Evolutionary conservation across 1,140 invertebrate genomes (phyloP), one percentile per base, ranked within the genome.

Genomic region (Saxidomus purpurata): DNA sequence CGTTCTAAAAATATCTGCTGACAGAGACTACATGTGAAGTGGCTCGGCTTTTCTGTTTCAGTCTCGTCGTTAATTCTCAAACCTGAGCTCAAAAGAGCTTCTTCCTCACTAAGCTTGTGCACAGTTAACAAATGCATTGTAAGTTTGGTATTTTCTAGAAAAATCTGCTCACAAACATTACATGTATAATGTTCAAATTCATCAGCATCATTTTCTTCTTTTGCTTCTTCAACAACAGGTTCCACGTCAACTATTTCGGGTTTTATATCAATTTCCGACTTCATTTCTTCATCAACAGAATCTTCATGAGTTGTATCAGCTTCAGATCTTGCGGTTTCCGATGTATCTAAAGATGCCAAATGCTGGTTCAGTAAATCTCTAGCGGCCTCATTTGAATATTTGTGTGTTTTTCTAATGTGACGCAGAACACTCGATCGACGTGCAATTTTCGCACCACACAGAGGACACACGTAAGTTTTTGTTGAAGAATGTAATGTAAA

Each of bases 121-220:
- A 79, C 47, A 34, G 76, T 40, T 25, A 79, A 31, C 31, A 79
- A 79, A 79, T 79, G 76, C 28, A 79, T 52, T 31, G 76, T 55
- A 25, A 85, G 34, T 22, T 74, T 47, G 8, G 40, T 34, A 19
- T 71, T 55, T 69, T 85, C 67, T 34, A 85, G 25, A 47, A 85
- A 85, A 0, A 85, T 85, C 69, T 85, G 83, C 31, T 85, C 47
- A 74, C 83, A 85, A 49, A 85, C 67, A 55, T 19, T 85, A 74
- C 83, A 85, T 36, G 83, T 85, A 71, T 52, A 85, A 85, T 85
- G 83, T 49, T 82, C 80, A 63, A 82, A 63, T 28, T 43, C 40
- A 22, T 59, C 49, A 15, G n/a, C 55, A 9, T 63, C 8, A 15
- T 82, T 67, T 6, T 25, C 61, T 63, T 63, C 55, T 36, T 43